Evolutionary conservation across 2,888 invertebrate genomes (phyloP), one percentile per base, ranked within the genome.

Genomic region (Mesochorus sp.): DNA sequence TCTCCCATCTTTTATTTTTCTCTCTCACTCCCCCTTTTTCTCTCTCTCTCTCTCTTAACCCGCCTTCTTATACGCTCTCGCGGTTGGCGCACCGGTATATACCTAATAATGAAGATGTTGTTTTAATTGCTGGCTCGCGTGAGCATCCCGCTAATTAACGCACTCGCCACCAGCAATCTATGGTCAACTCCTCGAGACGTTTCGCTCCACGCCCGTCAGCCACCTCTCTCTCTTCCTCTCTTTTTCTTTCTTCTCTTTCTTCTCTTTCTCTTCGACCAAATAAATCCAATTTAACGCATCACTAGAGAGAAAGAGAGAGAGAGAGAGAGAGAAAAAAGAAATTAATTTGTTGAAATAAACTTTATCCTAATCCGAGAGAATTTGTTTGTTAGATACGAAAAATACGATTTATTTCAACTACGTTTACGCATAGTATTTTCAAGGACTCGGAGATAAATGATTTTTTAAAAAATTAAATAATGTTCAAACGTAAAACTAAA

Each of bases 41-140:
- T 78, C 82, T n/a, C 80, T 73, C 34, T 37, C 28, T 77, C 66
- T 21, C 42, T 49, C 55, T 26, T 12, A 39, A 24, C 55, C 37
- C 37, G 31, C 26, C 31, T 34, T 44, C 28, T n/a, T n/a, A n/a
- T n/a, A n/a, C 31, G 21, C 14, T n/a, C 51, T 31, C 59, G 5
- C 24, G 62, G 70, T 72, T 70, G 62, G 64, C 62, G 61, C 67
- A 66, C 61, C 72, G 77, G 44, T 85, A 85, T 86, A 86, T 86
- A 87, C 85, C 88, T 88, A 88, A 90, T 90, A 90, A 91, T 90
- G 89, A 91, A 91, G 90, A 90, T 90, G 90, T 91, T 87, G 88
- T 87, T 89, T 90, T 90, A 90, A 90, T 91, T 90, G 90, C 90
- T 83, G 85, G 86, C 88, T 89, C 88, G 90, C 89, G 89, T 89